Evolutionary conservation across 2,113 vertebrate species (phyloP).

Genomic region (Oreochromis spilurus): DNA sequence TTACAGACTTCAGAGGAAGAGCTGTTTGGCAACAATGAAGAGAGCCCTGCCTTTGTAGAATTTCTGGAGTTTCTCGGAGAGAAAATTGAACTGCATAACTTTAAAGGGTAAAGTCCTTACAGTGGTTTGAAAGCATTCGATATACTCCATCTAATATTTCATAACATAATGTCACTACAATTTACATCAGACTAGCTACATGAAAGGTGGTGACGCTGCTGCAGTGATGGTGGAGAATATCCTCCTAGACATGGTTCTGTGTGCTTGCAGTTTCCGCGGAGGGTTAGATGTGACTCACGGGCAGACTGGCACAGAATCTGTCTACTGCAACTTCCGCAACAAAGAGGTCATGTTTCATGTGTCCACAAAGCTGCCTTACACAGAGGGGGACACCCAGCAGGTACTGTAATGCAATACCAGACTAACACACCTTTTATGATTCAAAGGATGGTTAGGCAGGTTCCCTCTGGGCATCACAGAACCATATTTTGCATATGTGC

Average conservation of each 20-base stretch:
- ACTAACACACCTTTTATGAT: constrained; percentile 29
- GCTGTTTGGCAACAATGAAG: constrained; percentile 87
- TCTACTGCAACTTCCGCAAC: constrained; percentile 92
- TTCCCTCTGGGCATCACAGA: constrained; percentile 1
- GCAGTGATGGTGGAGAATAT: constrained; percentile 6
- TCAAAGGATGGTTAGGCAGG: constrained; percentile 13
- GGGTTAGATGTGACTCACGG: constrained; percentile 93
- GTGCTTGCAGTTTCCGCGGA: constrained; percentile 83
- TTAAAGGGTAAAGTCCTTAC: constrained; percentile 84
- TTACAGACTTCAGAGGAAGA: constrained; percentile 91
- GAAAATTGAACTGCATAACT: constrained; percentile 89
- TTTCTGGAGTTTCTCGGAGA: constrained; percentile 90
- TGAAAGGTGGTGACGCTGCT: not conserved
- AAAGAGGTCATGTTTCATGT: constrained; percentile 99
- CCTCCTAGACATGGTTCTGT: constrained; percentile 30
- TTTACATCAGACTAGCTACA: not conserved
- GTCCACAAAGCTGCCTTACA: constrained; percentile 95
- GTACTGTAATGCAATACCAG: constrained; percentile 65
- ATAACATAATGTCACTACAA: not conserved
- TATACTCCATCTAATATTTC: not conserved
- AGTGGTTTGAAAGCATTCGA: not conserved
- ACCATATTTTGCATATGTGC: not conserved
- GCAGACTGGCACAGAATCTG: constrained; percentile 89
- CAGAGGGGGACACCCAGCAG: constrained; percentile 93
- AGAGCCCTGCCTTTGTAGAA: constrained; percentile 87